Evolutionary conservation across 2,113 vertebrate genomes (phyloP).

Genomic region (Naja naja): DNA sequence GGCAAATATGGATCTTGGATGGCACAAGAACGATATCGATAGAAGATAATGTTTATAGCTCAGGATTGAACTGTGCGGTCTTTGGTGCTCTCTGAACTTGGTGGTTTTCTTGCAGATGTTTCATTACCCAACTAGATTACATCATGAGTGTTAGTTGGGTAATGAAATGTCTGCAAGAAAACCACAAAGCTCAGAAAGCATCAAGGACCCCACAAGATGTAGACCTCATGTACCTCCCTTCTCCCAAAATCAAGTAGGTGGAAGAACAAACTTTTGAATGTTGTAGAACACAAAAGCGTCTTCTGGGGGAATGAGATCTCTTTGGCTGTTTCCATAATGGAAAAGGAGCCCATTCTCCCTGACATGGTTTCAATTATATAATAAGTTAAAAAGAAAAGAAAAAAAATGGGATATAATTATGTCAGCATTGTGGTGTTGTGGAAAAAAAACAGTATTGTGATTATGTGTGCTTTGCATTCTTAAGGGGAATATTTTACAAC

Average conservation of each 20-base stretch:
- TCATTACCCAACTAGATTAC: background rate
- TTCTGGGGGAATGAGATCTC: background rate
- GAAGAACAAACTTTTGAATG: background rate
- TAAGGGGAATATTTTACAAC: accelerated
- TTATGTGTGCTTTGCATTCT: accelerated
- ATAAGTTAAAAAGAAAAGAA: conserved; percentile 24
- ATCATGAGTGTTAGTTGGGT: background rate
- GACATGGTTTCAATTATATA: conserved; percentile 47
- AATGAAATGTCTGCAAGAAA: background rate
- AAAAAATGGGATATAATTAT: conserved; percentile 42
- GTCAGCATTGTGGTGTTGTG: conserved; percentile 11
- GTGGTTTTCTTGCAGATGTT: background rate
- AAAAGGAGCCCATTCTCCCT: conserved; percentile 16
- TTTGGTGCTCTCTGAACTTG: background rate
- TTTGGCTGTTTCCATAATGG: conserved; percentile 1
- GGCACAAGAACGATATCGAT: background rate
- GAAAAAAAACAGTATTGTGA: conserved; percentile 41
- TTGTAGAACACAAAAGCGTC: background rate
- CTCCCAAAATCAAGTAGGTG: background rate
- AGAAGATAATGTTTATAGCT: background rate
- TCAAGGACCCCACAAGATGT: background rate
- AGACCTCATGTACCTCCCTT: background rate
- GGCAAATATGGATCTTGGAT: background rate
- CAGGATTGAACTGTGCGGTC: background rate
- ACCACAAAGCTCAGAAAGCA: background rate